phyloP scores from a whole-genome alignment of 1,140 invertebrate species.

The Melitaea cinxia region DNA sequence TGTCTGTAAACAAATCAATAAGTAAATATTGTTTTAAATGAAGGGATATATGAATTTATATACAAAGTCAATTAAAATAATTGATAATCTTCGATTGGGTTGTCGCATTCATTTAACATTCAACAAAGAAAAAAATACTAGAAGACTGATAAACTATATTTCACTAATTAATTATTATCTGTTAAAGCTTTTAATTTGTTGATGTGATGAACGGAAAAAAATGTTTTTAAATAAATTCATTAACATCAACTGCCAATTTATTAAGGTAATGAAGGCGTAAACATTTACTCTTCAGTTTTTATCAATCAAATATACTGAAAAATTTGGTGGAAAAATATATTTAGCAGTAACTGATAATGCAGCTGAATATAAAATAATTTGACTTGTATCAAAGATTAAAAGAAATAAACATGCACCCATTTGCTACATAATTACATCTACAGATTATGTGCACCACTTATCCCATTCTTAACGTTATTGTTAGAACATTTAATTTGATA shows the following conservation, averaged over 20 bases:
- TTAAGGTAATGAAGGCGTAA: too few relatives aligned
- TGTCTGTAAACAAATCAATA: slow-evolving; percentile 36
- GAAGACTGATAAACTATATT: neutral
- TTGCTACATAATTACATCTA: neutral
- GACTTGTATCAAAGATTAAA: neutral
- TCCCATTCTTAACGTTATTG: neutral
- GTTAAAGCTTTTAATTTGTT: neutral
- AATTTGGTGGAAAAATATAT: too few relatives aligned
- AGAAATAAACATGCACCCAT: neutral
- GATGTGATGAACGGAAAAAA: too few relatives aligned
- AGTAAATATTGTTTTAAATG: slow-evolving; percentile 14
- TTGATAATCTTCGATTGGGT: neutral
- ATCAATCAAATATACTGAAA: too few relatives aligned
- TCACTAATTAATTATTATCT: too few relatives aligned
- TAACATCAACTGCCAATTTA: too few relatives aligned
- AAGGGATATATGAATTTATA: neutral
- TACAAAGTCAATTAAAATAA: slow-evolving; percentile 5
- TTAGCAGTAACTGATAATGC: too few relatives aligned
- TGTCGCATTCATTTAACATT: neutral
- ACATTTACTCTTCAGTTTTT: too few relatives aligned
- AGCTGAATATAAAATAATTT: too few relatives aligned
- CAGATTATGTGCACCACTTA: slow-evolving; percentile 7
- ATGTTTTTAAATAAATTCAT: too few relatives aligned
- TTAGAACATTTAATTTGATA: neutral
- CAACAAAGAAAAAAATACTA: neutral